Percentiles rank a stretch among this genome's conserved stretches.
Evolutionary conservation across 2,113 vertebrate species (phyloP).

Genomic region (Ptilorrhoa leucosticta): DNA sequence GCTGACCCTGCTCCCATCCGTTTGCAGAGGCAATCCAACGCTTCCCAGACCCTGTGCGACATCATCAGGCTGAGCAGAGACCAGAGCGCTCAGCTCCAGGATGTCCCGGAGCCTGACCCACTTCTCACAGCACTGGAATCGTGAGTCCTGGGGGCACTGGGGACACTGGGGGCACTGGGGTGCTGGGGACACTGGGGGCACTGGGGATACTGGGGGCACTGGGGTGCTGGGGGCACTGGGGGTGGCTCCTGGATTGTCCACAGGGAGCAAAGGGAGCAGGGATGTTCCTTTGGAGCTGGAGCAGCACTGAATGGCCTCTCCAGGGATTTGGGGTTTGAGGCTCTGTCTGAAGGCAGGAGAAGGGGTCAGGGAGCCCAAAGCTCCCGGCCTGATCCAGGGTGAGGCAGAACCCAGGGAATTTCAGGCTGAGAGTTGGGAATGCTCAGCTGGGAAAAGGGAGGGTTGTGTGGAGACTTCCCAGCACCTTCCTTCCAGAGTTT

Average conservation of each 20-base stretch:
- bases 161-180: neutral
- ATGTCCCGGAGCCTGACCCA: slow-evolving; percentile 84
- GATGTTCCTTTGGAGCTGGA: neutral
- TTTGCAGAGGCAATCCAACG: slow-evolving; percentile 93
- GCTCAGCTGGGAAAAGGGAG: neutral
- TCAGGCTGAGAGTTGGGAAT: too few species aligned
- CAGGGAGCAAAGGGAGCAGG: neutral
- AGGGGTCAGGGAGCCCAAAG: neutral
- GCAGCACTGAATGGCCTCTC: fast-evolving
- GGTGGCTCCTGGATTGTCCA: fast-evolving
- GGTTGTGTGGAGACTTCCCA: neutral
- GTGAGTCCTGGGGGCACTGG: slow-evolving; percentile 74
- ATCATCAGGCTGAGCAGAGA: slow-evolving; percentile 92
- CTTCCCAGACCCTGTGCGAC: slow-evolving; percentile 95
- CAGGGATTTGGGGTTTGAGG: neutral
- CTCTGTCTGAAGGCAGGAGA: neutral
- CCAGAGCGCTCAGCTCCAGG: slow-evolving; percentile 89
- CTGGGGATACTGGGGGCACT: neutral
- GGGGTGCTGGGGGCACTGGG: neutral
- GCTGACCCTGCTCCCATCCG: neutral
- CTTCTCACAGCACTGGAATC: slow-evolving; percentile 89
- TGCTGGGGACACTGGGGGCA: neutral
- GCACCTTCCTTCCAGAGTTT: neutral
- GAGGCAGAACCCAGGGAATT: neutral
- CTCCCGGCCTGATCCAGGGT: fast-evolving